These are phyloP conservation scores for Melanocharis versteri DNA, from an alignment of 2,113 vertebrate genomes.

Conservation along the genomic window DNA sequence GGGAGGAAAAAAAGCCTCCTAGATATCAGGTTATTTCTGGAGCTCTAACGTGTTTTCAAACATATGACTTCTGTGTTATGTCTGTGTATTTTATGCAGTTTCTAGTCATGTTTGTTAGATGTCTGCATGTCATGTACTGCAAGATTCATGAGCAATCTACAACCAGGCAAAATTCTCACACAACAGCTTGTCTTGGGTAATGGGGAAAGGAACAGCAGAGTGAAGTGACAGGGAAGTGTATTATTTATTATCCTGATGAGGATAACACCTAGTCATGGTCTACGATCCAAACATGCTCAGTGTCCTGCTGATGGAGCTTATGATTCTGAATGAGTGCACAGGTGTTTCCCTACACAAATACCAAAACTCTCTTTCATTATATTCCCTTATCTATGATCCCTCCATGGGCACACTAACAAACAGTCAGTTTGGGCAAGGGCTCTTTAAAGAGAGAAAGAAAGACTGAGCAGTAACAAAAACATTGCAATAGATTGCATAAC, in stretches of 20 bases:
- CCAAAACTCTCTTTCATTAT: not conserved
- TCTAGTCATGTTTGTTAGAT: conserved; percentile 30
- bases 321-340: not conserved
- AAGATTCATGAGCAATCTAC: conserved; percentile 49
- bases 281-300: not conserved
- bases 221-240: conserved; percentile 8
- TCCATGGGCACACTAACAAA: not conserved
- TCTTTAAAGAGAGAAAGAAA: not conserved
- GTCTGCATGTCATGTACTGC: conserved; percentile 32
- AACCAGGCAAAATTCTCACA: conserved; percentile 30
- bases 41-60: conserved; percentile 27
- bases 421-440: not conserved
- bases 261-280: not conserved
- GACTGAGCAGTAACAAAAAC: not conserved
- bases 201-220: not conserved
- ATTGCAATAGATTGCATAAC: not conserved
- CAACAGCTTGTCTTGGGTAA: conserved; percentile 51
- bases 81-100: conserved; percentile 20
- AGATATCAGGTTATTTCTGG: not conserved
- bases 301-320: not conserved
- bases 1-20: not conserved
- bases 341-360: not conserved
- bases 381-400: not conserved
- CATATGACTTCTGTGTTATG: not conserved
- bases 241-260: conserved; percentile 32